Evolutionary conservation across 1,140 invertebrate species (phyloP), one percentile per base, ranked within the genome.

Genomic region (Druon quercuslanigerum): DNA sequence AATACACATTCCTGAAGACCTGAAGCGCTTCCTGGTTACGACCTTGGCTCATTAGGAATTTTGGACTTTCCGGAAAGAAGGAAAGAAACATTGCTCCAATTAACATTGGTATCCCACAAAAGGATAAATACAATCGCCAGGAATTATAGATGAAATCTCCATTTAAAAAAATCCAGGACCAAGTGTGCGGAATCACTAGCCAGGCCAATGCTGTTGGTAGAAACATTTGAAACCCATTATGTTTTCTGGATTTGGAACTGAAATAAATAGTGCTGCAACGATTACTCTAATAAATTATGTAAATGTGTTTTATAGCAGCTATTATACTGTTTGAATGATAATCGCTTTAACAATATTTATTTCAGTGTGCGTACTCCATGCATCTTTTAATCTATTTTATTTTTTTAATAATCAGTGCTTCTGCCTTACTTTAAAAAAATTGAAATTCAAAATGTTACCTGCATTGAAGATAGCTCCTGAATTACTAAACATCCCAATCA

Each of bases 41-140:
- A 73, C 95, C 94, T 82, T 93, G 91, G 0, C 94, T 94, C 93
- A 97, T 95, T 0, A 96, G 89, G 87, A 96, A 97, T 88, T 96
- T 96, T 7, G 96, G 96, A 84, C 95, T 97, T 87, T 97, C 96
- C 0, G 95, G 94, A 6, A 96, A 92, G 81, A 95, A 94, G 60
- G 93, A 91, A 70, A 96, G 92, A 0, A 93, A 88, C 12, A 94
- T 66, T 1, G 93, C 93, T 9, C 94, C 93, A 7, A 95, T 79
- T 0, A 96, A 82, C 25, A 93, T 93, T 6, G 96, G 95, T 50
- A 96, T 50, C 0, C 93, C 93, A 72, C 93, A 93, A 0, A 93
- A 78, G 8, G 94, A 90, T 0, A 97, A 89, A 87, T 95, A 97
- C 11, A 97, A 90, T 78, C 96, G 93, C 96, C 96, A 97, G 1